phyloP scores from a whole-genome alignment of 2,113 vertebrate species.

The Lynx canadensis region DNA sequence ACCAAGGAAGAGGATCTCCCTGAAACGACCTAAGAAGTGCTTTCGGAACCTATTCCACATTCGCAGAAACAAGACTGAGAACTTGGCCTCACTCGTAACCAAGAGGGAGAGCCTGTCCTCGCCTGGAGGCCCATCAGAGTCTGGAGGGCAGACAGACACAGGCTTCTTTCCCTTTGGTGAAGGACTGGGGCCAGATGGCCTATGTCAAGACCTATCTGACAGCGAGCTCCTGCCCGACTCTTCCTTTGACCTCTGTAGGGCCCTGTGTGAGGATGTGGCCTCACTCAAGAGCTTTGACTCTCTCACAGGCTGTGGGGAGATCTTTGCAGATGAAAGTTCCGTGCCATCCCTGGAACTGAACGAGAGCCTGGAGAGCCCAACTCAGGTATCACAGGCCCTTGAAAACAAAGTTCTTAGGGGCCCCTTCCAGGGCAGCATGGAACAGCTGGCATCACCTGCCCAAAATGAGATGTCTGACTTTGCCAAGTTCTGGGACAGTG shows the following conservation, averaged over 20 bases:
- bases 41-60: constrained; percentile 89
- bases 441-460: constrained; percentile 87
- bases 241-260: constrained; percentile 85
- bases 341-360: constrained; percentile 84
- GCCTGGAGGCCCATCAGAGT: constrained; percentile 64
- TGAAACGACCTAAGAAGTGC: constrained; percentile 90
- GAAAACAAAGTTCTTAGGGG: constrained; percentile 76
- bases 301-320: constrained; percentile 92
- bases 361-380: constrained; percentile 72
- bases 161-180: constrained; percentile 79
- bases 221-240: constrained; percentile 87
- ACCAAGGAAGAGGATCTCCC: constrained; percentile 91
- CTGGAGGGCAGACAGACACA: constrained; percentile 68
- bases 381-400: constrained; percentile 74
- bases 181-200: constrained; percentile 72
- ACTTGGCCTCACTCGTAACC: constrained; percentile 73
- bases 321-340: constrained; percentile 91
- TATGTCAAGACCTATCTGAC: constrained; percentile 85
- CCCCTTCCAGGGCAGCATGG: constrained; percentile 87
- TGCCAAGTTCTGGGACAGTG: constrained; percentile 88
- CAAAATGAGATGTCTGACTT: constrained; percentile 86
- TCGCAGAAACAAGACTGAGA: constrained; percentile 87
- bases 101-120: constrained; percentile 80
- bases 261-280: constrained; percentile 89
- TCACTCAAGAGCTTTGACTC: constrained; percentile 93